Percentiles rank a stretch among this genome's conserved stretches.
phyloP scores from a whole-genome alignment of 2,888 invertebrate genomes.

The Dryomyza anilis region DNA sequence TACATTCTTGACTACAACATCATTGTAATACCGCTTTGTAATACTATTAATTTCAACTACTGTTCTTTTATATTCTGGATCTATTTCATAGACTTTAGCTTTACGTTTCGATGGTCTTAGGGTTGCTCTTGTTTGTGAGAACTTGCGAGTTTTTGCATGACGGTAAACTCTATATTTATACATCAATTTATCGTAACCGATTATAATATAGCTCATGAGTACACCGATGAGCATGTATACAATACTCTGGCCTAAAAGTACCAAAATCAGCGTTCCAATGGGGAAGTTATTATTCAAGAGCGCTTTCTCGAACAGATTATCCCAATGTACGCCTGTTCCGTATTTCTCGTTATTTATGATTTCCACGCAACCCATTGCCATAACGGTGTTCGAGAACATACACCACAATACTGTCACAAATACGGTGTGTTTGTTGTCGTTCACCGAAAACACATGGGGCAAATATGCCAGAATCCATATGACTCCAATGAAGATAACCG shows the following conservation, averaged over 20 bases:
- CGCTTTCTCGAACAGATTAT: slow-evolving; percentile 57
- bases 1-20: slow-evolving; percentile 72
- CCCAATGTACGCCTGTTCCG: slow-evolving; percentile 63
- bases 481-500: slow-evolving; percentile 73
- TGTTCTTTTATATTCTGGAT: slow-evolving; percentile 59
- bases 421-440: slow-evolving; percentile 59
- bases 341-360: slow-evolving; percentile 69
- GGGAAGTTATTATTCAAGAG: not conserved
- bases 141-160: not conserved
- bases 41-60: slow-evolving; percentile 62
- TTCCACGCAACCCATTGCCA: slow-evolving; percentile 73
- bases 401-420: slow-evolving; percentile 58
- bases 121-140: not conserved
- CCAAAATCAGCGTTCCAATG: slow-evolving; percentile 67
- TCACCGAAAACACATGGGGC: slow-evolving; percentile 65
- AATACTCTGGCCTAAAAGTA: slow-evolving; percentile 68
- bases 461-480: slow-evolving; percentile 74
- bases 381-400: slow-evolving; percentile 74
- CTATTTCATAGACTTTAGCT: slow-evolving; percentile 60
- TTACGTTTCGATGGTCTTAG: not conserved
- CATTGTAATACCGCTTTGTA: slow-evolving; percentile 72
- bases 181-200: not conserved
- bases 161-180: too few species aligned
- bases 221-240: slow-evolving; percentile 75
- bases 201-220: not conserved